A percentile compares a stretch with the other conserved stretches of the same genome.
phyloP scores from a whole-genome alignment of 1,140 invertebrate genomes.

The Papilio polytes region DNA sequence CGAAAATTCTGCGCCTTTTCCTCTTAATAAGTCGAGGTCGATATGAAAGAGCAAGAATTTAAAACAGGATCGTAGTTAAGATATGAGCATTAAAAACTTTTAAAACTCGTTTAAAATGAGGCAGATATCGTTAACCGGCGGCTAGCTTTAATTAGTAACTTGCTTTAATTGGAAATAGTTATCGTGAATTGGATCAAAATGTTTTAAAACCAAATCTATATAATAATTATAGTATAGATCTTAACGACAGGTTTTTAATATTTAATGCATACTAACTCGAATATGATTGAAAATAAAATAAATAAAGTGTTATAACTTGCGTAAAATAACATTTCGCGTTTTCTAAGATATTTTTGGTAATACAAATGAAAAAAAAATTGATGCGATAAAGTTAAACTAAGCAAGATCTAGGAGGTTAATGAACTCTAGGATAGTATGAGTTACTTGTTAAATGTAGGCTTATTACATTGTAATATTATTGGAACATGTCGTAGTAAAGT shows the following conservation, averaged over 20 bases:
- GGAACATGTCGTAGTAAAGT: no score
- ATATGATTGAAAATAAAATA: no score
- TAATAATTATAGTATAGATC: not conserved
- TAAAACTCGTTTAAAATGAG: conserved; percentile 8
- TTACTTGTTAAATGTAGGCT: no score
- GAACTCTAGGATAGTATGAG: no score
- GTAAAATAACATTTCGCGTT: no score
- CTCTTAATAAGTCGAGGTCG: not conserved
- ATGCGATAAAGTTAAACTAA: not conserved
- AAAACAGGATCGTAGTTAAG: conserved; percentile 7
- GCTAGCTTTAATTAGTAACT: not conserved
- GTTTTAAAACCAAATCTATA: not conserved
- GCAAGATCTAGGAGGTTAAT: no score
- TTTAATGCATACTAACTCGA: no score
- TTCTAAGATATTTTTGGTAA: not conserved
- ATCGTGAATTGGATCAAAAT: not conserved
- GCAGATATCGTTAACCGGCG: not conserved
- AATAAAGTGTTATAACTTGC: no score
- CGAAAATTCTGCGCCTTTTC: not conserved
- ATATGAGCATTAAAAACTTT: conserved; percentile 3
- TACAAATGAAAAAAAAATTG: not conserved
- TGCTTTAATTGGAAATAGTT: conserved; percentile 1
- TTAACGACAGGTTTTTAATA: not conserved
- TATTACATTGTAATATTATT: no score
- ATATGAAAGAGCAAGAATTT: not conserved